Evolutionary conservation across 1,140 invertebrate species (phyloP).

Genomic region (Xylocopa sonorina): DNA sequence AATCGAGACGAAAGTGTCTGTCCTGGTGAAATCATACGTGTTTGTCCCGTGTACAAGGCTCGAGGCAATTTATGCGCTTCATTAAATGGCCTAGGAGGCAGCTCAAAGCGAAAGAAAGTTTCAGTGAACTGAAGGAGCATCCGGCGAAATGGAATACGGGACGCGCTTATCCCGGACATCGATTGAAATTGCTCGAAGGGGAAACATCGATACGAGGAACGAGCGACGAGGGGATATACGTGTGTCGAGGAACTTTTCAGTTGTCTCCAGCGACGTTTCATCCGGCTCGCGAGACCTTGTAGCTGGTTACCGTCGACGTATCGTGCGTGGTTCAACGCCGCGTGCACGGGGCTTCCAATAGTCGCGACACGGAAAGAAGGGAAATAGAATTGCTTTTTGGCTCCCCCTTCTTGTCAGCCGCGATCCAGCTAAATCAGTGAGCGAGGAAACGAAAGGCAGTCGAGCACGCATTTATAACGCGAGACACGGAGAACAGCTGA

Average conservation of each 20-base stretch:
- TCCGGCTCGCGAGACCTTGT: not conserved
- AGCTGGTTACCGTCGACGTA: not conserved
- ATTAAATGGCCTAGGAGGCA: not conserved
- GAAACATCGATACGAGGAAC: not conserved
- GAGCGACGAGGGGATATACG: not conserved
- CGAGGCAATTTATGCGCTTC: not conserved
- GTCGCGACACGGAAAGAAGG: not conserved
- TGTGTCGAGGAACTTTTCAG: not conserved
- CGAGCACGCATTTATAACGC: not conserved
- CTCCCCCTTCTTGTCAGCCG: not conserved
- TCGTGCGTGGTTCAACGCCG: too few relatives aligned
- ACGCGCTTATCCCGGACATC: not conserved
- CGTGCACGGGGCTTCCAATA: not conserved
- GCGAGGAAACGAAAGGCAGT: not conserved
- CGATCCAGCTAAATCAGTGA: not conserved
- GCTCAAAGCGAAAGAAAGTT: not conserved
- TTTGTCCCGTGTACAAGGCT: too few relatives aligned
- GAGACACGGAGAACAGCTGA: not conserved
- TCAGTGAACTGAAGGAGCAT: not conserved
- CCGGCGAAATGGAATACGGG: not conserved
- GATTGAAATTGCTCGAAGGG: conserved; percentile 17
- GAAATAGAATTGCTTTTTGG: conserved; percentile 22
- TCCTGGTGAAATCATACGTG: too few relatives aligned
- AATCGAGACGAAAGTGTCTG: too few relatives aligned
- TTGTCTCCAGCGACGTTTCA: not conserved